Conservation (phyloP, 2,113 vertebrate genomes). For the Apteryx mantelli region DNA sequence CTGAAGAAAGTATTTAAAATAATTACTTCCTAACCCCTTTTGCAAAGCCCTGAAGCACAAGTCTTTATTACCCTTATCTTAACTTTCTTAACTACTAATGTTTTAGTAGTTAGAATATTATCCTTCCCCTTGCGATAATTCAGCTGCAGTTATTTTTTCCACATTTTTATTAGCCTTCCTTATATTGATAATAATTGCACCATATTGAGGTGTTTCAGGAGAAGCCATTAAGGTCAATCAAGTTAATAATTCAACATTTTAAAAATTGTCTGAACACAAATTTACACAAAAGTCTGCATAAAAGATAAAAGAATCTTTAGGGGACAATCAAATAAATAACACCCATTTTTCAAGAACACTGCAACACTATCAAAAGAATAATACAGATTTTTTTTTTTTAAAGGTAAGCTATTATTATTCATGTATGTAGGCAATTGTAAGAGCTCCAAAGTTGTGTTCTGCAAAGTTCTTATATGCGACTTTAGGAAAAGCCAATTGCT, state of each 20-base stretch:
- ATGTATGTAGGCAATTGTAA: background rate
- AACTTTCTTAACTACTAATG: conserved; percentile 68
- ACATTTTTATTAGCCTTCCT: conserved; percentile 34
- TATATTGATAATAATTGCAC: conserved; percentile 40
- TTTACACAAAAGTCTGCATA: conserved; percentile 75
- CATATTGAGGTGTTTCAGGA: conserved; percentile 59
- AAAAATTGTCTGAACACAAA: conserved; percentile 68
- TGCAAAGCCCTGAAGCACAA: conserved; percentile 51
- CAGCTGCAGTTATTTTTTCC: conserved; percentile 40
- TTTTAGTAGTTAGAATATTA: conserved; percentile 29
- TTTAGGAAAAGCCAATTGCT: background rate
- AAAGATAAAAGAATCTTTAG: conserved; percentile 71
- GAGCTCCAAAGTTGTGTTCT: background rate
- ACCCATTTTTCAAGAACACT: conserved; percentile 65
- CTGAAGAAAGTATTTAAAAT: conserved; percentile 46
- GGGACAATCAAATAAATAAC: conserved; percentile 74
- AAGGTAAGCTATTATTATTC: background rate
- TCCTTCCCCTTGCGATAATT: background rate
- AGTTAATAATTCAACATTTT: conserved; percentile 74
- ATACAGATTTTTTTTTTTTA: background rate
- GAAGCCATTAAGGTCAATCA: conserved; percentile 62
- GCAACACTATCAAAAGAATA: conserved; percentile 42
- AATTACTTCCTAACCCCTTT: conserved; percentile 60
- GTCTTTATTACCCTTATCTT: conserved; percentile 71
- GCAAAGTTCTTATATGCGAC: background rate